Percentiles rank a stretch among this genome's conserved stretches.
Evolutionary conservation across 1,140 invertebrate genomes (phyloP).

Genomic region (Dolichoris vasculosae): DNA sequence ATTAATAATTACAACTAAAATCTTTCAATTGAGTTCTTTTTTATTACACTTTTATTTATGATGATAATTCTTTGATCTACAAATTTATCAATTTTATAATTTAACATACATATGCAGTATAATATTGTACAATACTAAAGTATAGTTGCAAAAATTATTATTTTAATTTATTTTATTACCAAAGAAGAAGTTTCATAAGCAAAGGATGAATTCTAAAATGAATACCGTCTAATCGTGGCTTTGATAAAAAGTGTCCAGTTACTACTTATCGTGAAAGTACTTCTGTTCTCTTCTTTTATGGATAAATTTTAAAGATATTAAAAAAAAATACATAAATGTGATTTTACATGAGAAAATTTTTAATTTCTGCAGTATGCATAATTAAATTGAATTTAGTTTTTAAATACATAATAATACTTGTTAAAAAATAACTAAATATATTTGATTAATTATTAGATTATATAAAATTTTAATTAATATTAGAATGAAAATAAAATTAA

Average conservation of each 20-base stretch:
- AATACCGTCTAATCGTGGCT: not conserved
- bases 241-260: not conserved
- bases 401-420: no score
- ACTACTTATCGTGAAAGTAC: not conserved
- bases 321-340: not conserved
- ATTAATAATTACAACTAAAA: no score
- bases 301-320: not conserved
- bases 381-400: no score
- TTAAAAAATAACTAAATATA: no score
- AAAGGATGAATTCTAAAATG: not conserved
- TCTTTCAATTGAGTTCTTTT: not conserved
- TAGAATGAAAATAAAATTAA: no score
- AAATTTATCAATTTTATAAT: not conserved
- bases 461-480: no score
- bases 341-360: no score
- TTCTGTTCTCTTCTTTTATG: slow-evolving; percentile 10
- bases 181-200: not conserved
- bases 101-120: not conserved
- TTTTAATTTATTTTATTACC: not conserved
- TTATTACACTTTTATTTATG: not conserved
- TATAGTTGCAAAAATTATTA: not conserved
- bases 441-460: no score
- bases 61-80: no score
- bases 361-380: no score
- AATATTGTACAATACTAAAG: not conserved